phyloP scores from a whole-genome alignment of 23 tunicate genomes.

The Trididemnum clinides region DNA sequence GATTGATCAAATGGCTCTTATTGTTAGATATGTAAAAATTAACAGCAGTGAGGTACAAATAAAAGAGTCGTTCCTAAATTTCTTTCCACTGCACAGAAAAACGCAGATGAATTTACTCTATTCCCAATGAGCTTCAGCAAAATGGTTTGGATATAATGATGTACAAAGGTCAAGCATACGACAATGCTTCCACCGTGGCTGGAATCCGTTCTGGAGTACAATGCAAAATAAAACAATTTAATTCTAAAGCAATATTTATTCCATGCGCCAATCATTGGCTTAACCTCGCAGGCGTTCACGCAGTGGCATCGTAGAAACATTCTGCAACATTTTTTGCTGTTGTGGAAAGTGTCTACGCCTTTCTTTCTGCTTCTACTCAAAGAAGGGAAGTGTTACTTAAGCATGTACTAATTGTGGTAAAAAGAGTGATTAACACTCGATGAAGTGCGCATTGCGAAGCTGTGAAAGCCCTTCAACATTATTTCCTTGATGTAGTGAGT shows the following conservation, averaged over 20 bases:
- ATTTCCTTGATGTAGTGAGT: slow-evolving; percentile 27
- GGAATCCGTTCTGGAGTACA: slow-evolving; percentile 33
- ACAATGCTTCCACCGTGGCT: slow-evolving; percentile 42
- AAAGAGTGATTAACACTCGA: slow-evolving; percentile 25
- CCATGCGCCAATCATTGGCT: slow-evolving; percentile 13
- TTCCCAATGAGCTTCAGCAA: slow-evolving; percentile 33
- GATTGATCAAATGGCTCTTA: slow-evolving; percentile 17
- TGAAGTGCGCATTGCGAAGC: slow-evolving; percentile 25
- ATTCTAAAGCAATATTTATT: slow-evolving; percentile 12
- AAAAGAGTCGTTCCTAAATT: slow-evolving; percentile 29
- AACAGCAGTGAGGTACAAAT: slow-evolving; percentile 25
- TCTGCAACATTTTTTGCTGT: slow-evolving; percentile 21
- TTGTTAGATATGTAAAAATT: slow-evolving; percentile 31
- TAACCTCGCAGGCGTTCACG: slow-evolving; percentile 40
- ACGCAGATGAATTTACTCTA: slow-evolving; percentile 22
- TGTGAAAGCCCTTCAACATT: slow-evolving; percentile 20
- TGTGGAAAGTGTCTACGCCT: slow-evolving; percentile 27
- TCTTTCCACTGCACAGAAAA: slow-evolving; percentile 41
- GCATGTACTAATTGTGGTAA: slow-evolving; percentile 12
- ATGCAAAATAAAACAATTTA: slow-evolving; percentile 26
- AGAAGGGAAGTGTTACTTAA: slow-evolving; percentile 27
- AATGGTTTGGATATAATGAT: slow-evolving; percentile 33
- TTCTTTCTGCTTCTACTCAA: slow-evolving; percentile 26
- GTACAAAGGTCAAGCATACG: slow-evolving; percentile 31
- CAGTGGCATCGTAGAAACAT: slow-evolving; percentile 28